Evolutionary conservation across 2,888 invertebrate genomes (phyloP).

Genomic region (Salpingus planirostris): DNA sequence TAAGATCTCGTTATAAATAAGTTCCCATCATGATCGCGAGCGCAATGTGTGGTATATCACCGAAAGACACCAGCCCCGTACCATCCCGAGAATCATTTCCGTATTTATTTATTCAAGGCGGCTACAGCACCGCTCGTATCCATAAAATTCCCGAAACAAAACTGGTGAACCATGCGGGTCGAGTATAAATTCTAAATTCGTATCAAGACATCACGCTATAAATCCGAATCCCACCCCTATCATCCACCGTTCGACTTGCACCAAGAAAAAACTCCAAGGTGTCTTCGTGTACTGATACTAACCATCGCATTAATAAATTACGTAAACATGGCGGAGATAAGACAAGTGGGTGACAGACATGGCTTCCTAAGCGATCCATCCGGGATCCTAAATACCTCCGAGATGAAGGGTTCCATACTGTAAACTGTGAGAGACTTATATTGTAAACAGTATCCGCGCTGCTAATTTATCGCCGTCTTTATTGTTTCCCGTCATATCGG

Average conservation of each 20-base stretch:
- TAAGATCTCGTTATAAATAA: too few species aligned
- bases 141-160: slow-evolving; percentile 30
- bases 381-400: slow-evolving; percentile 19
- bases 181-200: too few species aligned
- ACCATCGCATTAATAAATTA: slow-evolving; percentile 16
- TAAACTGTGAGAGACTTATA: slow-evolving; percentile 34
- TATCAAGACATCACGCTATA: too few species aligned
- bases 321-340: slow-evolving; percentile 27
- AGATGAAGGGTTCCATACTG: slow-evolving; percentile 28
- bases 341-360: slow-evolving; percentile 29
- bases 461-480: slow-evolving; percentile 33
- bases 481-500: slow-evolving; percentile 29
- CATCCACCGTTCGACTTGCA: too few species aligned
- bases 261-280: too few species aligned
- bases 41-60: slow-evolving; percentile 33
- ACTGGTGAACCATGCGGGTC: too few species aligned
- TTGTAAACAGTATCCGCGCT: slow-evolving; percentile 33
- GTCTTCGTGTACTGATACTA: too few species aligned
- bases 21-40: too few species aligned
- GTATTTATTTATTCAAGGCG: slow-evolving; percentile 38
- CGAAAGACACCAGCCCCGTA: slow-evolving; percentile 16
- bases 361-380: slow-evolving; percentile 19
- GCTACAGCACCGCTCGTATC: slow-evolving; percentile 34
- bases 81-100: slow-evolving; percentile 35
- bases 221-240: too few species aligned